Evolutionary conservation across 1,140 invertebrate genomes (phyloP), one percentile per base, ranked within the genome.

Genomic region (Rhizoglyphus robini): DNA sequence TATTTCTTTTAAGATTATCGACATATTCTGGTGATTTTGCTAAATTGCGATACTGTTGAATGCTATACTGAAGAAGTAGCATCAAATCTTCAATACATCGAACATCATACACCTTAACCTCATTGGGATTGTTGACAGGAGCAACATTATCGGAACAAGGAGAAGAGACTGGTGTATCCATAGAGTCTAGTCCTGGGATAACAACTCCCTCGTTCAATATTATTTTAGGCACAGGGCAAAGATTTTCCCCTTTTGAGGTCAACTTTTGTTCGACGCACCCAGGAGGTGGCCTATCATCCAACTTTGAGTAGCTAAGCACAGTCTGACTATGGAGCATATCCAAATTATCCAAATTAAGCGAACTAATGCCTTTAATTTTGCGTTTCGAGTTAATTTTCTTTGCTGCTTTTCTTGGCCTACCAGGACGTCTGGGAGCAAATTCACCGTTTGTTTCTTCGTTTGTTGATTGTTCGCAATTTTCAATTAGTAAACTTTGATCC

Each of bases 311-410:
- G 71, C 88, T 93, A 3, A 90, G 80, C 57, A 95, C 76, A 23
- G 91, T 95, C 75, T 93, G 86, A 71, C 83, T 89, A 74, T 96
- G 91, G 65, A 96, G 76, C 67, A 93, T 77, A 77, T 94, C 90
- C 60, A 95, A 78, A 23, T 90, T 88, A 65, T 84, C 85, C 69
- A 90, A 90, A 3, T 13, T n/a, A 4, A 27, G 2, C 23, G 48
- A 3, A n/a, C n/a, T n/a, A n/a, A n/a, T n/a, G n/a, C n/a, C n/a
- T 76, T 74, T 70, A 79, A 65, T 80, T 71, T 81, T 69, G 63
- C 67, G 51, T 57, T 68, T 66, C 65, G 73, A 67, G 63, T 69
- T 81, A 11, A 81, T 72, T 75, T 51, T 75, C 68, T 78, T 72
- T 32, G 79, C 25, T 2, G 2, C 8, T 61, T 38, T 32, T 32